A percentile compares a stretch with the other conserved stretches of the same genome.
These are phyloP conservation scores for Malthinus flaveolus DNA, from an alignment of 2,888 invertebrate species.

Conservation along the genomic window DNA sequence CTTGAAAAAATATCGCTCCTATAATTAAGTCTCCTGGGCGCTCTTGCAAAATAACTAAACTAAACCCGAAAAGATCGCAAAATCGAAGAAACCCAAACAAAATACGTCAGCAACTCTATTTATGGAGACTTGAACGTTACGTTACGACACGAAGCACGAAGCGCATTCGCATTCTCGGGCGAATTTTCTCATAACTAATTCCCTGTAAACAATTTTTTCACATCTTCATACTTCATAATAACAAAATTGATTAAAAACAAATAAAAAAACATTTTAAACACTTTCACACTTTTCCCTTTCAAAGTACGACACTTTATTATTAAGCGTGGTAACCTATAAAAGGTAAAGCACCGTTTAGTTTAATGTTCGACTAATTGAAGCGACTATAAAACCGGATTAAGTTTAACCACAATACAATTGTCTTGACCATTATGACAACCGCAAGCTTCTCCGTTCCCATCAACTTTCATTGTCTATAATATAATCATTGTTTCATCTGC, in stretches of 20 bases:
- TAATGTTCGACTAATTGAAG: slow-evolving; percentile 31
- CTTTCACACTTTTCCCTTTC: slow-evolving; percentile 16
- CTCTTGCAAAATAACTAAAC: too few species aligned
- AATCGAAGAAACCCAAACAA: too few species aligned
- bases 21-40: slow-evolving; percentile 6
- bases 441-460: slow-evolving; percentile 35
- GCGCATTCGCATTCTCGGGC: not conserved
- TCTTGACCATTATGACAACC: slow-evolving; percentile 33
- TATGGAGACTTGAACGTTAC: too few species aligned
- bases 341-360: slow-evolving; percentile 27
- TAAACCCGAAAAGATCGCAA: too few species aligned
- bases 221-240: too few species aligned
- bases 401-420: slow-evolving; percentile 38
- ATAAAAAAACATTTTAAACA: not conserved
- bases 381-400: slow-evolving; percentile 37
- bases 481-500: slow-evolving; percentile 33
- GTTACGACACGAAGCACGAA: not conserved
- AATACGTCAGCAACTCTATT: too few species aligned
- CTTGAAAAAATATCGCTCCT: slow-evolving; percentile 8
- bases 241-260: too few species aligned
- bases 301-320: slow-evolving; percentile 15
- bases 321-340: slow-evolving; percentile 27
- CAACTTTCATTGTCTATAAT: slow-evolving; percentile 32
- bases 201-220: too few species aligned
- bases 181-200: too few species aligned